Evolutionary conservation across 2,888 invertebrate species (phyloP).

Genomic region (Lycocerus yunnanus): DNA sequence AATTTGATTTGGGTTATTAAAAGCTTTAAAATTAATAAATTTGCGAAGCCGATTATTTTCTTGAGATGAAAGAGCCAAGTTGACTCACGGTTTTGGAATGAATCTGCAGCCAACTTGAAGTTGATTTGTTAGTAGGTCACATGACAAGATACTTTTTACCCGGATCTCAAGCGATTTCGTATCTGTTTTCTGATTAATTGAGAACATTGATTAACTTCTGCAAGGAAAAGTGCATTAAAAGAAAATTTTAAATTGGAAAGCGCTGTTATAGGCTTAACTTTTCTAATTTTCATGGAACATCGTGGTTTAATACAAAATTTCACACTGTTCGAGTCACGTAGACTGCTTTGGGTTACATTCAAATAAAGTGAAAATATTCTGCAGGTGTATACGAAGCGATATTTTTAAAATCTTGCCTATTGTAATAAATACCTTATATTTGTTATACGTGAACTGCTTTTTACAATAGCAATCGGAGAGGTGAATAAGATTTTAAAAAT

Average conservation of each 20-base stretch:
- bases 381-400: not conserved
- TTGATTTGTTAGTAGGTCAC: slow-evolving; percentile 40
- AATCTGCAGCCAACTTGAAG: slow-evolving; percentile 12
- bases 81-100: slow-evolving; percentile 26
- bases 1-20: not conserved
- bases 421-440: not conserved
- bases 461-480: not conserved
- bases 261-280: not conserved
- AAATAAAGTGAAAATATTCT: not conserved
- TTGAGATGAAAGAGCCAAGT: not conserved
- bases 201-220: slow-evolving; percentile 5
- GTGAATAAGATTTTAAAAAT: not conserved
- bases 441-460: not conserved
- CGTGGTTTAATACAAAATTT: not conserved
- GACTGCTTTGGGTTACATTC: not conserved
- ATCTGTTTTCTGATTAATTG: slow-evolving; percentile 18
- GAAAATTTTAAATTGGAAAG: not conserved
- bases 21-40: not conserved
- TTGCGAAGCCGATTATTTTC: not conserved
- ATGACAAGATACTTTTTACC: slow-evolving; percentile 36
- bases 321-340: not conserved
- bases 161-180: slow-evolving; percentile 34
- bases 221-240: not conserved
- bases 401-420: not conserved
- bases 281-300: not conserved